Base-by-base conservation (phyloP, 2,888 invertebrate species). In the Synanthedon vespiformis region DNA sequence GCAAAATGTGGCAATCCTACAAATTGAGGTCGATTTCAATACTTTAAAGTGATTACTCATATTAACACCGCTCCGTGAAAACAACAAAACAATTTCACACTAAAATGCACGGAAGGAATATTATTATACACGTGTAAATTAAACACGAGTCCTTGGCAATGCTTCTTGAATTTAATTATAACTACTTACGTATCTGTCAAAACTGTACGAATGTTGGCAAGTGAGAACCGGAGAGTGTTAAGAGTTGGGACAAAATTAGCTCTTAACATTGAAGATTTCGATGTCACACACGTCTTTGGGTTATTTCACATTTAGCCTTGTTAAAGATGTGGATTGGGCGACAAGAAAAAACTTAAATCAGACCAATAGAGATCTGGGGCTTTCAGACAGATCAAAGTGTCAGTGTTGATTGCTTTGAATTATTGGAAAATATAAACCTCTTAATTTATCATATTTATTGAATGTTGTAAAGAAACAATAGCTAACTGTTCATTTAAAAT, bases 101-200 rank as follows among this genome's bases (percentile, higher is more conserved):
- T 49, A 48, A 48, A 44, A 34, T 50, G 40, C 49, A 48, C 53
- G 57, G 54, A 55, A 53, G 53, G 50, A 51, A 58, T 53, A 52
- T 27, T 41, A 18, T 41, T 55, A 58, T 52, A 57, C 52, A 34
- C 11, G 54, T 54, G 56, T 48, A 54, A 58, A 56, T 50, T 51
- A 56, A 53, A 57, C 58, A 34, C 3, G 50, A 58, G 74, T 72
- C 82, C 83, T 84, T 86, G 86, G 84, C 85, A 85, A 72, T 83
- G 85, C 61, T 72, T 75, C 74, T 77, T 78, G 74, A 75, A 77
- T 82, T 77, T 82, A 84, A 81, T 79, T 81, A 77, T 85, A 85
- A 75, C 77, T 69, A 71, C 72, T 66, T 68, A 68, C 74, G 76
- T 79, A 76, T 76, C 77, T 77, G 79, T 85, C 80, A 82, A 81